These are phyloP conservation scores for Chelon labrosus DNA, from an alignment of 2,797 vertebrate species.

Conservation along the genomic window DNA sequence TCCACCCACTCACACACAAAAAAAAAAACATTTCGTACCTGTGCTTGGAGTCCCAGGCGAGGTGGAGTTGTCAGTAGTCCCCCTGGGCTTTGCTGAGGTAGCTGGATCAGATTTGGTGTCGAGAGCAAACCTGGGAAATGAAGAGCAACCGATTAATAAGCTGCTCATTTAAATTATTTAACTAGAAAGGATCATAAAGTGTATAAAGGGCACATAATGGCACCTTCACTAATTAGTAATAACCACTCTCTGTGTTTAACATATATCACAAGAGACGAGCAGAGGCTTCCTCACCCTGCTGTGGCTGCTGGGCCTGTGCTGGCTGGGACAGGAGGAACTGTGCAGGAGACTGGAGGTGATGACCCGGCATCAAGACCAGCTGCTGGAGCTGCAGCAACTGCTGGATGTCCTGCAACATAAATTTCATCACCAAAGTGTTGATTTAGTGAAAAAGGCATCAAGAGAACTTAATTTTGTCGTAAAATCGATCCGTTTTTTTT, in stretches of 20 bases:
- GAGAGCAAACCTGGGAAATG: constrained; percentile 87
- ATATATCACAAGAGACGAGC: background rate
- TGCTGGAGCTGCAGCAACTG: constrained; percentile 94
- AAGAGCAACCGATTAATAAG: background rate
- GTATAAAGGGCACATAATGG: too few relatives aligned
- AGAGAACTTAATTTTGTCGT: too few relatives aligned
- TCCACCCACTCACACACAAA: background rate
- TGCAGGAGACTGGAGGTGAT: constrained; percentile 91
- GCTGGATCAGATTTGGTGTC: constrained; percentile 92
- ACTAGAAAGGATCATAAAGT: background rate
- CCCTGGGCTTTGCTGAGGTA: constrained; percentile 94
- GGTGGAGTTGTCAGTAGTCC: constrained; percentile 88
- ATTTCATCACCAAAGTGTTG: too few relatives aligned
- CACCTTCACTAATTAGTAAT: too few relatives aligned
- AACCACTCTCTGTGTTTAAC: too few relatives aligned
- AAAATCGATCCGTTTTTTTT: too few relatives aligned
- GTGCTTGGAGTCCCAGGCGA: constrained; percentile 89
- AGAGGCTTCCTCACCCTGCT: constrained; percentile 83
- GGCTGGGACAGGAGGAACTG: constrained; percentile 93
- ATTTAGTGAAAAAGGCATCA: too few relatives aligned
- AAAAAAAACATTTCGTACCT: constrained; percentile 78
- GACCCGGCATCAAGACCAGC: constrained; percentile 91
- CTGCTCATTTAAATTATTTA: background rate
- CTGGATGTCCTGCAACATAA: constrained; percentile 89
- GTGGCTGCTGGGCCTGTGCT: constrained; percentile 88